phyloP scores from a whole-genome alignment of 2,797 vertebrate genomes.

The Hyperoplus lanceolatus region DNA sequence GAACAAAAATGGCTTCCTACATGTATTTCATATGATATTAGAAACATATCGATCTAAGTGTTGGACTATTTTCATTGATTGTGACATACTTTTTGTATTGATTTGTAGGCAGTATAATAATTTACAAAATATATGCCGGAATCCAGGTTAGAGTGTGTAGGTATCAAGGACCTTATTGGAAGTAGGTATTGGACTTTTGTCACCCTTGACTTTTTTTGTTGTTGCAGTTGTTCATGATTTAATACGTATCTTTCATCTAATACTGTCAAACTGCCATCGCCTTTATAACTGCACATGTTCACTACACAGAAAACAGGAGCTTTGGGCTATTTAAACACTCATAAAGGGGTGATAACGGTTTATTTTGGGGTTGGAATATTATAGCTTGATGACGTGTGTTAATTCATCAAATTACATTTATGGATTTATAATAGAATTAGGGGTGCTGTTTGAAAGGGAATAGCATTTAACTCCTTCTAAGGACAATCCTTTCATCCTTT shows the following conservation, averaged over 20 bases:
- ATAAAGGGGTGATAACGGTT: not conserved
- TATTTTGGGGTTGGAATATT: not conserved
- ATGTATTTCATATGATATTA: no score
- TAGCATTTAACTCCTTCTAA: slow-evolving; percentile 5
- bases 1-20: not conserved
- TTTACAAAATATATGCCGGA: no score
- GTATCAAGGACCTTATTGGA: not conserved
- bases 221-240: not conserved
- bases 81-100: not conserved
- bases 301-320: not conserved
- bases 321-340: not conserved
- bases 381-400: slow-evolving; percentile 1
- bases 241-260: not conserved
- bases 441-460: slow-evolving; percentile 20
- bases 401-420: slow-evolving; percentile 13
- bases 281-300: not conserved
- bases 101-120: not conserved
- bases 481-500: slow-evolving; percentile 28
- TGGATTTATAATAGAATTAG: slow-evolving; percentile 12
- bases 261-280: not conserved
- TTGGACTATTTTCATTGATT: not conserved
- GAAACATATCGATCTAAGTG: no score
- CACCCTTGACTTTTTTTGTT: not conserved
- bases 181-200: not conserved
- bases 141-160: no score